Base-by-base conservation (phyloP, 2,113 vertebrate genomes). In the Panurus biarmicus region DNA sequence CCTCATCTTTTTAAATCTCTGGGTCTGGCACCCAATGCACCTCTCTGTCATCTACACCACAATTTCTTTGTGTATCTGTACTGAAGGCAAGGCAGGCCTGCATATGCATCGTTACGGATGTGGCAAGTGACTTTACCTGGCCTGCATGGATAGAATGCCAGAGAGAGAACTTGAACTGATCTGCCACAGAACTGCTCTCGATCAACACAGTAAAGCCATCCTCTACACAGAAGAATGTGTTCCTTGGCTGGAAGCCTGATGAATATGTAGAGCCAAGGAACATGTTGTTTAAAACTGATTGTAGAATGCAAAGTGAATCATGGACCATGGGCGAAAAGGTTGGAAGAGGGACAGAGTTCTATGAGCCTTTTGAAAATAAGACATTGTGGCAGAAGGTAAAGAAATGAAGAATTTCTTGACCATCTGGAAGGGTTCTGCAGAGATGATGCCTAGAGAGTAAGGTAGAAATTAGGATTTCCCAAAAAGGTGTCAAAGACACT, bases 171-270 rank as follows among this genome's bases (percentile, higher is more conserved):
- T 36, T 53, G 60, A 91, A 85, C 38, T 67, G 36, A 60, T 45
- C 65, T 48, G 62, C 56, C 71, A 42, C 8, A 6, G 74, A 73
- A 24, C 58, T 69, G 66, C 58, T 93, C 66, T 79, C 0, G 0
- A 78, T 75, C 86, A 76, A 47, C 47, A 12, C 75, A 56, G 50
- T 16, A 3, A 70, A 93, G 48, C 60, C 77, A 48, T 64, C 64
- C 74, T 56, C 60, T 87, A 38, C 60, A 69, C 62, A 66, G 93
- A 91, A 95, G 73, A 87, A 70, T 5, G 1, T 74, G 89, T 93
- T 94, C 95, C 75, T 89, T 95, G 93, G 95, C 91, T 82, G 33
- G 51, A 56, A 83, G 89, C 81, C 90, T 74, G 75, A 93, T 83
- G 78, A 83, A 36, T 83, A 51, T 77, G 84, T 74, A 74, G 51